These are phyloP conservation scores for Prionace glauca DNA, from an alignment of 2,797 vertebrate genomes.

Conservation along the genomic window DNA sequence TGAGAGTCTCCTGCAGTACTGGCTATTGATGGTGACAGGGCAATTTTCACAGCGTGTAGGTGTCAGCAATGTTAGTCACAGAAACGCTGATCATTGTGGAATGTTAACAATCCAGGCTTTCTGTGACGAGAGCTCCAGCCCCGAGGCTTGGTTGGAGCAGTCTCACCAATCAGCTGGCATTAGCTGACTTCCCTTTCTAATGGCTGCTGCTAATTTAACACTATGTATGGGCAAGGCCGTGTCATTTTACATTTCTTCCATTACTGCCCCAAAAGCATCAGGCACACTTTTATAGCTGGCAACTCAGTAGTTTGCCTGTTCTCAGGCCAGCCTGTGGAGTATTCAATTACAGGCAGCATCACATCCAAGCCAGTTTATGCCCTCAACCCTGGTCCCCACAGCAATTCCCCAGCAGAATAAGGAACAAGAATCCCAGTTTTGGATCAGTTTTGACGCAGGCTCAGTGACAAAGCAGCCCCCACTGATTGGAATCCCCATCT, in stretches of 20 bases:
- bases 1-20: not conserved
- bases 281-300: not conserved
- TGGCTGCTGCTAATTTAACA: not conserved
- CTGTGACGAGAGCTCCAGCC: not conserved
- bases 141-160: not conserved
- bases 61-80: not conserved
- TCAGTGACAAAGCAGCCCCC: no score
- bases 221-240: not conserved
- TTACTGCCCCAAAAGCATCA: not conserved
- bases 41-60: not conserved
- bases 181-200: not conserved
- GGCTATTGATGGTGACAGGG: not conserved
- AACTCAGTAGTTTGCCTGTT: not conserved
- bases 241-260: not conserved
- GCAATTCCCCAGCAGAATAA: no score
- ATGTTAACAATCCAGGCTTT: not conserved
- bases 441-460: no score
- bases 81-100: not conserved
- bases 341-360: not conserved
- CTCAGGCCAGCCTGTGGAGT: not conserved
- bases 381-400: no score
- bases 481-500: no score
- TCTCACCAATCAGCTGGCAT: not conserved
- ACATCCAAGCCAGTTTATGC: not conserved
- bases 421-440: no score